phyloP scores from a whole-genome alignment of 2,797 vertebrate species.

The Emydoidea blandingii region DNA sequence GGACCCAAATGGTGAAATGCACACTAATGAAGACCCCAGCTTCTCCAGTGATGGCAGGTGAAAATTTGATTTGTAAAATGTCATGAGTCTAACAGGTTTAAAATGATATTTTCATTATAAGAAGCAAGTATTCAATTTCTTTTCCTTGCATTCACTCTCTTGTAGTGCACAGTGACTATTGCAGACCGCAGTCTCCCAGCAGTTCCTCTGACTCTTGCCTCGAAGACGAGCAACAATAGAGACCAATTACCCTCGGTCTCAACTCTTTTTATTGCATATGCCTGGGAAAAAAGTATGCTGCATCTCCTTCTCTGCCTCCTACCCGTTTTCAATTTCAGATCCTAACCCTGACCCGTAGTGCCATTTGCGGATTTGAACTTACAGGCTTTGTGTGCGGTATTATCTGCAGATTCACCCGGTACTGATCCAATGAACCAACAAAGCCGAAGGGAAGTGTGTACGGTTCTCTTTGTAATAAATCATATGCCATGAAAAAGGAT shows the following conservation, averaged over 20 bases:
- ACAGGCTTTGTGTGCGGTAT: constrained; percentile 52
- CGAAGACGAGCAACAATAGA: background rate
- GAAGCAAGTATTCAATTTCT: background rate
- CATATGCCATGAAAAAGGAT: constrained; percentile 74
- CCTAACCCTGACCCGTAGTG: constrained; percentile 16
- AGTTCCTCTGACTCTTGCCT: background rate
- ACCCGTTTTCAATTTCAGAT: constrained; percentile 31
- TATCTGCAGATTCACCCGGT: constrained; percentile 69
- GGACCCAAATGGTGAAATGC: background rate
- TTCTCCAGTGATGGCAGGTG: constrained; percentile 13
- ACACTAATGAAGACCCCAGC: constrained; percentile 46
- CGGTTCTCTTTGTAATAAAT: constrained; percentile 71
- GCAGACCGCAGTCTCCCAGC: constrained; percentile 14
- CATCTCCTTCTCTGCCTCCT: background rate
- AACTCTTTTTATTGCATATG: constrained; percentile 3
- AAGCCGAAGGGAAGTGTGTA: constrained; percentile 53
- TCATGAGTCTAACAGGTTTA: background rate
- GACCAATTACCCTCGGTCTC: constrained; percentile 19
- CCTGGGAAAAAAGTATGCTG: background rate
- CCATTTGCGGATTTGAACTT: constrained; percentile 54
- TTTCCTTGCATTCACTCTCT: background rate
- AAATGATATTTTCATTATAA: constrained; percentile 37
- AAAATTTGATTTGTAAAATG: constrained; percentile 12
- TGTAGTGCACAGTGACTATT: background rate
- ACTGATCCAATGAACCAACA: constrained; percentile 69